Conservation (phyloP, 2,113 vertebrate species). For the Lethenteron camtschaticum region DNA sequence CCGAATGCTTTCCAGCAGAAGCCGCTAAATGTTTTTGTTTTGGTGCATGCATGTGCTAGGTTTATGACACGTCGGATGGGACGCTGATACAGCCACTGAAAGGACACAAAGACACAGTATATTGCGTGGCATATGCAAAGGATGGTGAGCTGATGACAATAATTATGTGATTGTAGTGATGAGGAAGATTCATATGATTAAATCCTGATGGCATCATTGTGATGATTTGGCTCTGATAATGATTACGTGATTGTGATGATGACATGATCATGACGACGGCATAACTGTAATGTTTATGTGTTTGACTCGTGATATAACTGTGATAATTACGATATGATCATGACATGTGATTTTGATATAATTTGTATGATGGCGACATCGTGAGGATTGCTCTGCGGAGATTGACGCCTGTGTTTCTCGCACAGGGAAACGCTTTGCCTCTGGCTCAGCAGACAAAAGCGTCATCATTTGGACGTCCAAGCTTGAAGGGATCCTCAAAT, state of each 20-base stretch:
- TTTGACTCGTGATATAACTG: too few relatives aligned
- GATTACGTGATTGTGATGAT: not conserved
- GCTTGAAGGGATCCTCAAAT: constrained; percentile 90
- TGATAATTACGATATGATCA: not conserved
- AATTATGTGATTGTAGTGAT: not conserved
- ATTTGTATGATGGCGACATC: too few relatives aligned
- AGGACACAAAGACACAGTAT: constrained; percentile 80
- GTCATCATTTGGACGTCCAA: constrained; percentile 98
- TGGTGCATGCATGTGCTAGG: constrained; percentile 23
- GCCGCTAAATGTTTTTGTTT: too few relatives aligned
- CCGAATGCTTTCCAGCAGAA: too few relatives aligned
- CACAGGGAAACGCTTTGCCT: constrained; percentile 79
- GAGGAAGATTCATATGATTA: too few relatives aligned
- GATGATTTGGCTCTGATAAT: too few relatives aligned
- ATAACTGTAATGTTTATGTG: not conserved
- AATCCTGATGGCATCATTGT: too few relatives aligned
- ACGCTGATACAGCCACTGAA: constrained; percentile 72
- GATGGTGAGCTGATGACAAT: constrained; percentile 36
- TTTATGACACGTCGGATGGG: constrained; percentile 78
- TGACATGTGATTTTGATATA: too few relatives aligned
- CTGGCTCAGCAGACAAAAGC: constrained; percentile 88
- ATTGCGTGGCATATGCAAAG: constrained; percentile 87
- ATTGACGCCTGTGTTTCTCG: too few relatives aligned
- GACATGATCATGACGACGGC: not conserved
- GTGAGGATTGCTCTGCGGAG: too few relatives aligned